These are phyloP conservation scores for Psilopogon haemacephalus DNA, from an alignment of 2,113 vertebrate species.

Conservation along the genomic window DNA sequence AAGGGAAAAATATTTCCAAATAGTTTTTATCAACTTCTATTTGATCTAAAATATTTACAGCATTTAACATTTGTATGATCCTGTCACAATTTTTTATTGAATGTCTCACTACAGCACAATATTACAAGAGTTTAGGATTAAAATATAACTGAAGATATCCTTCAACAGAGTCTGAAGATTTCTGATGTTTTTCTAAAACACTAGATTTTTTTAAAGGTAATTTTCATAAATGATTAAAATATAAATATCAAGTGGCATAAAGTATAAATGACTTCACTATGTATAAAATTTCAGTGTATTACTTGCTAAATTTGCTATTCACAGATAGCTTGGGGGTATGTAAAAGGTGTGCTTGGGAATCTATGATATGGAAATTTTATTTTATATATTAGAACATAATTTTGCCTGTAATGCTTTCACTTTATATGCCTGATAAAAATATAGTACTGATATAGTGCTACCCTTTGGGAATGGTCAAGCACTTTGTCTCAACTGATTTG, in stretches of 20 bases:
- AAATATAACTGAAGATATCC: background rate
- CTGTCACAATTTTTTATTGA: background rate
- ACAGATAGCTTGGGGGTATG: fast-evolving
- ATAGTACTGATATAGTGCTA: background rate
- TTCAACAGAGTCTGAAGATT: background rate
- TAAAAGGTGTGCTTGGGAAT: background rate
- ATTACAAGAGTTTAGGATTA: background rate
- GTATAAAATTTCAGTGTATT: background rate
- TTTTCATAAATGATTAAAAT: background rate
- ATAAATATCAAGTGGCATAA: background rate
- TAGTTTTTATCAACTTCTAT: background rate
- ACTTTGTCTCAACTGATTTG: background rate
- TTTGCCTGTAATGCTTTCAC: background rate
- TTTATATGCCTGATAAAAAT: background rate
- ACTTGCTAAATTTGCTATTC: background rate
- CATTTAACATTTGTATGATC: background rate
- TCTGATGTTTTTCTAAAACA: background rate
- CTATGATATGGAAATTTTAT: background rate
- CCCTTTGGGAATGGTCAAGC: background rate
- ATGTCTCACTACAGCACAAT: background rate
- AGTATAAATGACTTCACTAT: background rate
- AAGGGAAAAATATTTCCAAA: background rate
- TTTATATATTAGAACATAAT: background rate
- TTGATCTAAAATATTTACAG: background rate
- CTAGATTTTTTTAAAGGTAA: background rate